These are phyloP conservation scores for Malurus elegans DNA, from an alignment of 2,113 vertebrate species.

Conservation along the genomic window DNA sequence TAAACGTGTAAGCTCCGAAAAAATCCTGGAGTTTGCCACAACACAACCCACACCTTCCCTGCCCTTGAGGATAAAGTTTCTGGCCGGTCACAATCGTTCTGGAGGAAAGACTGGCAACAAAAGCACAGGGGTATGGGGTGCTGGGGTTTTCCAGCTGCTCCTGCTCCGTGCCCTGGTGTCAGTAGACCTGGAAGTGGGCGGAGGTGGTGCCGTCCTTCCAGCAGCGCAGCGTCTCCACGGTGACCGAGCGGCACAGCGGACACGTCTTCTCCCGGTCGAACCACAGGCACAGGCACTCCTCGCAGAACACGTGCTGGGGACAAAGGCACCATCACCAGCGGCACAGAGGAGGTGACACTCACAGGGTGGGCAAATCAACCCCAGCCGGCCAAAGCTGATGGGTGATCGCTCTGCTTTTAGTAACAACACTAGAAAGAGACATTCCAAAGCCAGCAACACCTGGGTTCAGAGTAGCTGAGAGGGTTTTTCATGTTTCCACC, in stretches of 20 bases:
- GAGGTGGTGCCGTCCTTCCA: constrained; percentile 98
- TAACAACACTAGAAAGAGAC: background rate
- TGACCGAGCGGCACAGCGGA: constrained; percentile 88
- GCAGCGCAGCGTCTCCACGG: constrained; percentile 87
- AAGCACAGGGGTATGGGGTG: fast-evolving
- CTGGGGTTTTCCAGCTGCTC: background rate
- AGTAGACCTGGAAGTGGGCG: constrained; percentile 96
- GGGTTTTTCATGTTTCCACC: background rate
- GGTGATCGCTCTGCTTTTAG: background rate
- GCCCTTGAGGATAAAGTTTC: background rate
- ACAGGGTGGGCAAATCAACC: background rate
- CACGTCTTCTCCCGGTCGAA: constrained; percentile 94
- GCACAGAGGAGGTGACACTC: background rate
- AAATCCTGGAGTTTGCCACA: background rate
- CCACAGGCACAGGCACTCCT: constrained; percentile 96
- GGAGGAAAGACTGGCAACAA: background rate
- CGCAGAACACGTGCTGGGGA: constrained; percentile 93
- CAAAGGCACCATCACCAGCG: background rate
- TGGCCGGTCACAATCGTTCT: background rate
- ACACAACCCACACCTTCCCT: background rate
- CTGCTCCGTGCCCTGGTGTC: background rate
- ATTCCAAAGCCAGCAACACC: background rate
- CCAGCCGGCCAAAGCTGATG: background rate
- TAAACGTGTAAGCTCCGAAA: background rate
- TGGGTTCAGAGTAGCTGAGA: background rate